Evolutionary conservation across 2,797 vertebrate genomes (phyloP), one percentile per base, ranked within the genome.

Genomic region (Arrhamphus sclerolepis): DNA sequence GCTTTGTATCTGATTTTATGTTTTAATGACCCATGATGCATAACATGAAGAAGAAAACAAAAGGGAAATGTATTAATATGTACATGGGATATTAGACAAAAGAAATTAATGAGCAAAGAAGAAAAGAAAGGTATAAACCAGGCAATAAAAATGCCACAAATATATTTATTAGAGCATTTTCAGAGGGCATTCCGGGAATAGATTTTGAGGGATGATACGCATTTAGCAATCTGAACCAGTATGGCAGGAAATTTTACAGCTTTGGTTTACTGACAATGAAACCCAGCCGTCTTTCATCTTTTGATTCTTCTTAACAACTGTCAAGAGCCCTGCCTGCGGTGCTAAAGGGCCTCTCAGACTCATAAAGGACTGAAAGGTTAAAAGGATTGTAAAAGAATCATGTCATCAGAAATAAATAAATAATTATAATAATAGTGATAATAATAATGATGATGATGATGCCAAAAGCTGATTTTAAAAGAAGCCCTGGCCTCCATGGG

Each of bases 231-330:
- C 74, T 60, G 52, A 56, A 62, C 40, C 60, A 8, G 57, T 76
- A 57, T 74, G 52, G 31, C 54, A 61, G 64, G 59, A 64, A 53
- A 74, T 71, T 78, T 76, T 20, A 63, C 51, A 80, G 61, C 57
- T 56, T 26, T 38, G 65, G 71, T 81, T 73, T 81, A 62, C 66
- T 75, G 65, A 73, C 72, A 78, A 55, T 47, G 18, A 80, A 72
- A 74, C 67, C 65, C 71, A 63, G 63, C 57, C 77, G 83, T 82
- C 71, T 78, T 77, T 87, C 70, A 87, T 78, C 68, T 67, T 79
- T 56, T 80, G 76, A 60, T 57, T 56, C 29, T 62, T 78, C 68
- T 75, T 73, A 70, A 66, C 56, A 71, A 62, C 55, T 22, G 76
- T 73, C 77, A 59, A 26, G 48, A 74, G 72, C 31, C 47, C 41